Evolutionary conservation across 2,797 vertebrate species (phyloP), one percentile per base, ranked within the genome.

Genomic region (Lepilemur ruficaudatus): DNA sequence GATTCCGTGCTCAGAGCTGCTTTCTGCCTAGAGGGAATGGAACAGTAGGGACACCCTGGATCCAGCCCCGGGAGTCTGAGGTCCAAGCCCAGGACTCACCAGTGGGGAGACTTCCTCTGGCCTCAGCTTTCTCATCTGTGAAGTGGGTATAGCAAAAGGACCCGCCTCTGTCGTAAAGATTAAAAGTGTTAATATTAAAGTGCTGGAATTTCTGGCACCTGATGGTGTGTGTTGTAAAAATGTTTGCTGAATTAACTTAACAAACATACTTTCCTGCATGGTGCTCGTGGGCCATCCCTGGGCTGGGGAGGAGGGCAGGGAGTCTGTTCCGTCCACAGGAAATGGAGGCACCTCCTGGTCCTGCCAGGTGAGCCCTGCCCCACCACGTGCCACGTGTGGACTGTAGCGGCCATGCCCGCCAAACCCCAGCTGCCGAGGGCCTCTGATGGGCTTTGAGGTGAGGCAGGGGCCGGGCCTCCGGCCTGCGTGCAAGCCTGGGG

Each of bases 401-500:
- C 4, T 1, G 5, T 2, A 43, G 67, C 5, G 35, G 55, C 23
- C 4, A 12, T 1, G 0, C 57, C 1, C 0, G 1, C 4, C 0
- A 0, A 32, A 55, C 9, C 30, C 59, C 17, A 1, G 23, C 65
- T 28, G 4, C 0, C 32, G 35, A 55, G 28, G 35, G 32, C 25
- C 0, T 0, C 12, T 17, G 46, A 9, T 1, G 11, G 14, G 0
- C 79, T 63, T 86, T 9, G 10, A 48, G 84, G 82, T 28, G 75
- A 92, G 83, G 46, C 72, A 41, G 76, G 67, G 73, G 48, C 70
- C 5, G 48, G 41, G 50, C 22, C 94, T 20, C 41, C 35, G 1
- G 87, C 84, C 80, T 72, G 92, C 65, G 79, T 63, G 69, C 76
- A 89, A 95, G 81, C 81, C 69, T 28, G 22, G 41, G 96, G 97